phyloP scores from a whole-genome alignment of 2,113 vertebrate species.

The Charina bottae region DNA sequence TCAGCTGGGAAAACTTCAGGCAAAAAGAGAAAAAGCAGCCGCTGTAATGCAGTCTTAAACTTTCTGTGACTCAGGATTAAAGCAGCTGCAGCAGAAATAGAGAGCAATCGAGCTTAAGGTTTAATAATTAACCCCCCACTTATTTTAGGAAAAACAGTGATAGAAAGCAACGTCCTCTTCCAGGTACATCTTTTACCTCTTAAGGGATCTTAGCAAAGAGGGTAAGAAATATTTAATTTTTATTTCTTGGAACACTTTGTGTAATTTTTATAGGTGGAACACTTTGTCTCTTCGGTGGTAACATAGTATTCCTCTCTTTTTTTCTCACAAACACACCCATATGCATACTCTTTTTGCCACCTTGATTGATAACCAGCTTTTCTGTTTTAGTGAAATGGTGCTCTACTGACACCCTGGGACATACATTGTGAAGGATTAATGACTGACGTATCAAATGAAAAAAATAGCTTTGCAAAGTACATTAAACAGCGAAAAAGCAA shows the following conservation, averaged over 20 bases:
- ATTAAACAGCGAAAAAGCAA: neutral
- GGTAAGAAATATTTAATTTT: slow-evolving; percentile 14
- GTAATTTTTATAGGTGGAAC: neutral
- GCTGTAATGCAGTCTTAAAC: slow-evolving; percentile 68
- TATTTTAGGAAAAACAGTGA: slow-evolving; percentile 64
- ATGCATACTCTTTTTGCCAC: neutral
- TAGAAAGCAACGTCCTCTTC: slow-evolving; percentile 56
- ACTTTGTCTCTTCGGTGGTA: rapidly evolving
- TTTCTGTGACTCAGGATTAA: slow-evolving; percentile 72
- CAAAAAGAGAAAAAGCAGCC: slow-evolving; percentile 51
- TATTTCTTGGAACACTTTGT: slow-evolving; percentile 27
- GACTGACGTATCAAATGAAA: neutral
- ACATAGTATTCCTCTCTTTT: neutral
- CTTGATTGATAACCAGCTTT: neutral
- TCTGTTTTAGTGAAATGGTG: neutral
- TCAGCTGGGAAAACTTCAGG: slow-evolving; percentile 55
- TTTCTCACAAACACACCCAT: neutral
- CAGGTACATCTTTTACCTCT: slow-evolving; percentile 58
- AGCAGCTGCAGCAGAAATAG: slow-evolving; percentile 64
- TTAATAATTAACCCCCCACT: slow-evolving; percentile 77
- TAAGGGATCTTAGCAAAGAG: neutral
- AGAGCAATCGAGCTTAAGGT: slow-evolving; percentile 60
- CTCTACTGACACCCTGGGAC: neutral
- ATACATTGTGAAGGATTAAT: neutral
- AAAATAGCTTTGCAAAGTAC: neutral